phyloP scores from a whole-genome alignment of 1,140 invertebrate genomes.

The Cydia fagiglandana region DNA sequence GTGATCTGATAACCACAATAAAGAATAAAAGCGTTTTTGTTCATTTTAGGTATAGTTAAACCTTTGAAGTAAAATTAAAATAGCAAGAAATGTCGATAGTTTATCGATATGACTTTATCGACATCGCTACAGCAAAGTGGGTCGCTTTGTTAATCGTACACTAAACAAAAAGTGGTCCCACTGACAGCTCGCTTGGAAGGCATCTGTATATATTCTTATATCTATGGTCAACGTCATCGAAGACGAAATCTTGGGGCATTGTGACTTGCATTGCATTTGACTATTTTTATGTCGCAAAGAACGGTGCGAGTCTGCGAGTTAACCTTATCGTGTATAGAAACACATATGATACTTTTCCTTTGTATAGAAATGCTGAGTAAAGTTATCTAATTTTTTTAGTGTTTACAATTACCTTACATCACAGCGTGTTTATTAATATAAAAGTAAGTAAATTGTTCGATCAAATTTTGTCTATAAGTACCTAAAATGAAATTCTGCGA shows the following conservation, averaged over 20 bases:
- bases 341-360: neutral
- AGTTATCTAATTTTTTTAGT: neutral
- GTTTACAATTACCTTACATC: neutral
- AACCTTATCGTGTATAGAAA: neutral
- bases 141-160: no score
- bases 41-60: no score
- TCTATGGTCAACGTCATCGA: constrained; percentile 14
- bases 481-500: neutral
- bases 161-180: no score
- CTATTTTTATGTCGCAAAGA: neutral
- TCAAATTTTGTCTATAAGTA: neutral
- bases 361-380: neutral
- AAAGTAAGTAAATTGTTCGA: neutral
- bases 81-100: no score
- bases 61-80: no score
- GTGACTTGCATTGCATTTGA: neutral
- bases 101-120: no score
- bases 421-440: neutral
- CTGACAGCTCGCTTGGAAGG: no score
- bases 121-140: no score
- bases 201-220: no score
- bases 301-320: neutral
- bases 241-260: neutral
- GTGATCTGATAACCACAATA: no score
- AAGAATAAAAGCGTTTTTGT: no score